These are phyloP conservation scores for Loris lydekkerianus DNA, from an alignment of 2,797 vertebrate species.

Conservation along the genomic window DNA sequence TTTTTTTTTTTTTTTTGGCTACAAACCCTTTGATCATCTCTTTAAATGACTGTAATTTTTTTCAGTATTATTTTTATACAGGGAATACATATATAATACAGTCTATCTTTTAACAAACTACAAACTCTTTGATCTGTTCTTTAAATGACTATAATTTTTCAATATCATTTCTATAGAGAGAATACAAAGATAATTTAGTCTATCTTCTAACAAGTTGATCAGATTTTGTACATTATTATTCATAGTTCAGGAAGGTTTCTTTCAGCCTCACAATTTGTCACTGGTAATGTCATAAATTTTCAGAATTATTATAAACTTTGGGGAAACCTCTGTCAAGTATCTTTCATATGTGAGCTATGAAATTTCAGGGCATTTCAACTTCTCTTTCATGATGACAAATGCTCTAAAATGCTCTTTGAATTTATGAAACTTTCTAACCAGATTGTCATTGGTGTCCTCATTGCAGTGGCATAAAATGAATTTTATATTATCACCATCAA, in stretches of 20 bases:
- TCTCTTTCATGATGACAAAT: constrained; percentile 71
- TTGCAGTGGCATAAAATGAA: constrained; percentile 66
- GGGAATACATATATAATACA: constrained; percentile 69
- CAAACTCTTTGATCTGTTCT: constrained; percentile 60
- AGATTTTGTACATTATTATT: constrained; percentile 77
- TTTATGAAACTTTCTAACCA: constrained; percentile 80
- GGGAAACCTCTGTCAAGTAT: constrained; percentile 75
- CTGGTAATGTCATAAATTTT: constrained; percentile 67
- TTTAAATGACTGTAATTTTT: constrained; percentile 67
- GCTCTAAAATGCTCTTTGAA: constrained; percentile 77
- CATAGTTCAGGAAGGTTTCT: constrained; percentile 67
- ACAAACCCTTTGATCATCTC: constrained; percentile 62
- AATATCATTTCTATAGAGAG: constrained; percentile 70
- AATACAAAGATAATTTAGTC: constrained; percentile 72
- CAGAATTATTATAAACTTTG: constrained; percentile 72
- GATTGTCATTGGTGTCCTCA: constrained; percentile 79
- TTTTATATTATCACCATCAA: constrained; percentile 79
- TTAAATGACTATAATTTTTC: constrained; percentile 69
- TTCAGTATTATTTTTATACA: constrained; percentile 74
- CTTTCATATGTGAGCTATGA: constrained; percentile 65
- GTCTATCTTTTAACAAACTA: constrained; percentile 66
- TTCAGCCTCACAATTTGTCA: constrained; percentile 66
- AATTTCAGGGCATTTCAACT: constrained; percentile 76
- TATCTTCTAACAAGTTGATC: constrained; percentile 75
- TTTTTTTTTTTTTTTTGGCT: not conserved